Conservation (phyloP, 2,888 invertebrate genomes). For the Synanthedon myopaeformis region DNA sequence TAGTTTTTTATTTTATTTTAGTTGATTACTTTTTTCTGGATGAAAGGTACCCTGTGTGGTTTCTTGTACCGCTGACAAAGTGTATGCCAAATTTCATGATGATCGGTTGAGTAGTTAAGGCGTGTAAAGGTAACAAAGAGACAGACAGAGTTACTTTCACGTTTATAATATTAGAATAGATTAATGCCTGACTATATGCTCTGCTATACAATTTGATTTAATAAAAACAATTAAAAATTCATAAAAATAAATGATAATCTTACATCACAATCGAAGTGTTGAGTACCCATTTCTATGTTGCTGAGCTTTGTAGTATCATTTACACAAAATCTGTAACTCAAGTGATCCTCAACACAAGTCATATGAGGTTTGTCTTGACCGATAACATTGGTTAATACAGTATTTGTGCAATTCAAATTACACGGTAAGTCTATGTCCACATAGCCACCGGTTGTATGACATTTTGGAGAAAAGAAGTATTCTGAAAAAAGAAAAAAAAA, state of each 20-base stretch:
- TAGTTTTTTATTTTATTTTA: too few relatives aligned
- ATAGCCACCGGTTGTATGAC: constrained; percentile 31
- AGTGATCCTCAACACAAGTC: constrained; percentile 35
- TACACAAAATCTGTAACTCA: constrained; percentile 33
- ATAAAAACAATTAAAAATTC: neutral
- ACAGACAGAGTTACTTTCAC: too few relatives aligned
- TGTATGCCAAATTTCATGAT: too few relatives aligned
- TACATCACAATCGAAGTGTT: constrained; percentile 23
- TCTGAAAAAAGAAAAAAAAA: constrained; percentile 17
- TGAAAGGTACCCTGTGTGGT: too few relatives aligned
- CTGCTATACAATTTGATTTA: too few relatives aligned
- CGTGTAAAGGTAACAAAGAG: too few relatives aligned
- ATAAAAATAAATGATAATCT: neutral
- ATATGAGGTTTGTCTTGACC: constrained; percentile 27
- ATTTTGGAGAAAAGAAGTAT: constrained; percentile 28
- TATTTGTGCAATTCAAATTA: constrained; percentile 28
- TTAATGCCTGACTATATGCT: too few relatives aligned
- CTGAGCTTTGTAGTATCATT: constrained; percentile 13
- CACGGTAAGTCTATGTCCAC: constrained; percentile 48
- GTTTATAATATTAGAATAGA: too few relatives aligned
- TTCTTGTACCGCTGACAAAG: too few relatives aligned
- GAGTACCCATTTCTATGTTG: constrained; percentile 12
- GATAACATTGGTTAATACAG: constrained; percentile 19
- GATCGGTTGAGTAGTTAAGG: too few relatives aligned
- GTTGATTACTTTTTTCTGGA: too few relatives aligned